Percentiles rank a stretch among this genome's conserved stretches.
Conservation (phyloP, 35 echinoderm and acorn worm genomes). For the Anneissia japonica region DNA sequence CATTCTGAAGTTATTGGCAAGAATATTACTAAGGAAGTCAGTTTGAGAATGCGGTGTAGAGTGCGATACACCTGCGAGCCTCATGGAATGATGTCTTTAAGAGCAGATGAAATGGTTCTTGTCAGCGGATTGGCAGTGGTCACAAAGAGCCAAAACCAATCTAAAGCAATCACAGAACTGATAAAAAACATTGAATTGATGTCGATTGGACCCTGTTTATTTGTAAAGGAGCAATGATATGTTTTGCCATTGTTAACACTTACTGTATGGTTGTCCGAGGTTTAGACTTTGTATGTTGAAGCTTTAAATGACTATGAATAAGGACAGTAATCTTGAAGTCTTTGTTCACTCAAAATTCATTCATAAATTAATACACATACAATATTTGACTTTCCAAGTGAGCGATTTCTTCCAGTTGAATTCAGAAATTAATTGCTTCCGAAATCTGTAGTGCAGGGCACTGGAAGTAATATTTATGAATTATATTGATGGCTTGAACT, state of each 20-base stretch:
- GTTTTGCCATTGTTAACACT: no score
- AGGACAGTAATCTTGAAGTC: no score
- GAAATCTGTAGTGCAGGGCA: no score
- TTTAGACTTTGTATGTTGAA: no score
- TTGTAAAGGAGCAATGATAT: background rate
- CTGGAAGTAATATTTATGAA: background rate
- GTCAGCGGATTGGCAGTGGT: constrained; percentile 49
- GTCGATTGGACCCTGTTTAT: constrained; percentile 35
- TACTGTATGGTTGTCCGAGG: no score
- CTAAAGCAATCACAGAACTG: constrained; percentile 37
- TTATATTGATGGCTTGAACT: no score
- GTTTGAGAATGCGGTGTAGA: constrained; percentile 44
- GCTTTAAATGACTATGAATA: no score
- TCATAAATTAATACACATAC: background rate
- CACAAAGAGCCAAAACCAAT: background rate
- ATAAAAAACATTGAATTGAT: constrained; percentile 49
- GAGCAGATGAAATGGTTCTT: constrained; percentile 31
- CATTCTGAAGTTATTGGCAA: background rate
- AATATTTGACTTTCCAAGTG: background rate
- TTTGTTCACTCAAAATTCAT: no score
- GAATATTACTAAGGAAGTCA: constrained; percentile 24
- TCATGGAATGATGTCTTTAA: constrained; percentile 60
- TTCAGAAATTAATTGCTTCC: background rate
- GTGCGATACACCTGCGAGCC: constrained; percentile 46
- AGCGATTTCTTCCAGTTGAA: background rate